Percentiles rank a stretch among this genome's conserved stretches.
phyloP scores from a whole-genome alignment of 2,888 invertebrate species.

The Nebria brevicollis region DNA sequence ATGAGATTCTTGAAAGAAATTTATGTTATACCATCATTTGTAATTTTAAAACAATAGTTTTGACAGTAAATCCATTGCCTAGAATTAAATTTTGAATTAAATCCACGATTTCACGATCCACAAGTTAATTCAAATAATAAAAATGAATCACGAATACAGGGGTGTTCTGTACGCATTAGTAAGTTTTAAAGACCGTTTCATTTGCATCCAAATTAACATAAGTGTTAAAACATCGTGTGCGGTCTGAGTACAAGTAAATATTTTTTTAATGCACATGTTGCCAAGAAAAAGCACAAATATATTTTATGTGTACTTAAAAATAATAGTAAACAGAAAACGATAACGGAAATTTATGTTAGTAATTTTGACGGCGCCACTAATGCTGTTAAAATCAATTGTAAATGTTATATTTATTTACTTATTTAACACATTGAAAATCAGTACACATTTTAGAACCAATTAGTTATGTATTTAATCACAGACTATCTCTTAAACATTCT shows the following conservation, averaged over 20 bases:
- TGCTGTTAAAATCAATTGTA: conserved; percentile 22
- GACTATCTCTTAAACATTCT: too few relatives aligned
- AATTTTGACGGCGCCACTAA: conserved; percentile 35
- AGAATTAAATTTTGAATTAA: background rate
- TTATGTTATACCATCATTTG: too few relatives aligned
- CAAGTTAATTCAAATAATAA: conserved; percentile 7
- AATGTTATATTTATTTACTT: background rate
- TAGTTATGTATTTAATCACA: background rate
- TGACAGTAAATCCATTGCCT: background rate
- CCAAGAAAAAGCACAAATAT: conserved; percentile 39
- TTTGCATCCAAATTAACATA: conserved; percentile 12
- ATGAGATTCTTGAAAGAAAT: too few relatives aligned
- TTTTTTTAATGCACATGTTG: conserved; percentile 36
- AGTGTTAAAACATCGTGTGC: conserved; percentile 25
- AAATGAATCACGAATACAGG: conserved; percentile 17
- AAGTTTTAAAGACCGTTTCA: conserved; percentile 5
- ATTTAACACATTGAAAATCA: background rate
- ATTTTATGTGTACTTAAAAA: conserved; percentile 34
- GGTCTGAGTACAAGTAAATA: conserved; percentile 34
- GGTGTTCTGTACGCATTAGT: conserved; percentile 24
- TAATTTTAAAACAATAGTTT: too few relatives aligned
- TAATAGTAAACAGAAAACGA: conserved; percentile 30
- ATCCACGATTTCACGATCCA: background rate
- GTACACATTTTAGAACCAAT: background rate
- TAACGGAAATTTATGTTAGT: conserved; percentile 22